phyloP scores from a whole-genome alignment of 2,113 vertebrate species.

The Emydura subglobosa region DNA sequence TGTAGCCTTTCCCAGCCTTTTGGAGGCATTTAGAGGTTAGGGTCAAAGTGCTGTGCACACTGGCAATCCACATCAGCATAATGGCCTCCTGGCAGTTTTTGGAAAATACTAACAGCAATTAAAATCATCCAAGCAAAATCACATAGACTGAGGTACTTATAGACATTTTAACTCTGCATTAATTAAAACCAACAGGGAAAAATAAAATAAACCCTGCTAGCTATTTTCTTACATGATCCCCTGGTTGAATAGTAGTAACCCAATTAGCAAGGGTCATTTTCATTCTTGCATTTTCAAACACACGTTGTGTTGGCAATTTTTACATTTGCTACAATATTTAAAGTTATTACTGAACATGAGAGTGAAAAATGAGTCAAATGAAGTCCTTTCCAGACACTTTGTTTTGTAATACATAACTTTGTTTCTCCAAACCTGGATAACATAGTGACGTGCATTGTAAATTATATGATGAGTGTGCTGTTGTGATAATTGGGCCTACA shows the following conservation, averaged over 20 bases:
- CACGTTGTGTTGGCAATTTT: not conserved
- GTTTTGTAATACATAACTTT: not conserved
- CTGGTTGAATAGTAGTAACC: not conserved
- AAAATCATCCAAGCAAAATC: not conserved
- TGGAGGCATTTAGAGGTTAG: not conserved
- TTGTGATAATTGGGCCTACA: not conserved
- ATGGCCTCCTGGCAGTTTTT: not conserved
- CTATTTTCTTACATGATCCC: not conserved
- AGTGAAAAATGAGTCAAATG: not conserved
- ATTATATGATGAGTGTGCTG: not conserved
- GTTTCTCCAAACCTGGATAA: not conserved
- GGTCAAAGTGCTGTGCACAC: not conserved
- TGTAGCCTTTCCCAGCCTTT: not conserved
- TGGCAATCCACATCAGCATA: not conserved
- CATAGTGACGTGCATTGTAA: not conserved
- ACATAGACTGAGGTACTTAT: not conserved
- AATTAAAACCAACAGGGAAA: not conserved
- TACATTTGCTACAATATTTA: not conserved
- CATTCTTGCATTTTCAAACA: not conserved
- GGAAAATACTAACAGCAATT: not conserved
- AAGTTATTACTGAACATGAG: not conserved
- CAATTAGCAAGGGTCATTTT: not conserved
- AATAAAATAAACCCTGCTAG: not conserved
- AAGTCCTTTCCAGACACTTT: not conserved
- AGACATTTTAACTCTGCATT: not conserved